Evolutionary conservation across 2,888 invertebrate species (phyloP).

Genomic region (Agrochola macilenta): DNA sequence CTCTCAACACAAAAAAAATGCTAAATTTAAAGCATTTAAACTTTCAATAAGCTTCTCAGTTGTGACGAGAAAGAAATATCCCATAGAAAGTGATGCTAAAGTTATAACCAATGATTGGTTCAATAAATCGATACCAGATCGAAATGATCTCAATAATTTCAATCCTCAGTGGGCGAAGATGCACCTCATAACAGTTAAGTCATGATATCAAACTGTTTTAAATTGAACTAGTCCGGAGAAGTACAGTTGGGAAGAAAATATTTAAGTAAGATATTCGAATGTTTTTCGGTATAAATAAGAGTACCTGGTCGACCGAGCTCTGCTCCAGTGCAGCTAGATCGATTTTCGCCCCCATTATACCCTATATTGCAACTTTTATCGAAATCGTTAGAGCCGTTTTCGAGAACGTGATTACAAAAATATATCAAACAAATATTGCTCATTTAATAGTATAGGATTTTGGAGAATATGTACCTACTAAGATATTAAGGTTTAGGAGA

Average conservation of each 20-base stretch:
- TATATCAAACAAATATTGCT: too few species aligned
- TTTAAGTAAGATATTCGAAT: not conserved
- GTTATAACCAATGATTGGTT: constrained; percentile 1
- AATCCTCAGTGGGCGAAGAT: constrained; percentile 31
- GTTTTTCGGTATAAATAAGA: too few species aligned
- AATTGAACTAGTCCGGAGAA: constrained; percentile 44
- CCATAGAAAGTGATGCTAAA: constrained; percentile 23
- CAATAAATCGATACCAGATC: constrained; percentile 29
- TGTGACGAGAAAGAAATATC: not conserved
- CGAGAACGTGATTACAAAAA: too few species aligned
- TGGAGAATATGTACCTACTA: not conserved
- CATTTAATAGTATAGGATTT: not conserved
- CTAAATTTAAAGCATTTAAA: not conserved
- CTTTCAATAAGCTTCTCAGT: not conserved
- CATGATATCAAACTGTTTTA: constrained; percentile 64
- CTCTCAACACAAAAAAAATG: not conserved
- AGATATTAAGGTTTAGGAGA: not conserved
- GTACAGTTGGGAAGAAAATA: constrained; percentile 64
- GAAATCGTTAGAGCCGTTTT: too few species aligned
- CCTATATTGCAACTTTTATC: too few species aligned
- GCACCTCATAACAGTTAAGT: constrained; percentile 58
- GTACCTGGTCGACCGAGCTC: too few species aligned
- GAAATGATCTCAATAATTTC: constrained; percentile 39
- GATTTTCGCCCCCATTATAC: too few species aligned
- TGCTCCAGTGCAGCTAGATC: too few species aligned